Conservation (phyloP, 2,113 vertebrate genomes). For the Periophthalmus modestus region DNA sequence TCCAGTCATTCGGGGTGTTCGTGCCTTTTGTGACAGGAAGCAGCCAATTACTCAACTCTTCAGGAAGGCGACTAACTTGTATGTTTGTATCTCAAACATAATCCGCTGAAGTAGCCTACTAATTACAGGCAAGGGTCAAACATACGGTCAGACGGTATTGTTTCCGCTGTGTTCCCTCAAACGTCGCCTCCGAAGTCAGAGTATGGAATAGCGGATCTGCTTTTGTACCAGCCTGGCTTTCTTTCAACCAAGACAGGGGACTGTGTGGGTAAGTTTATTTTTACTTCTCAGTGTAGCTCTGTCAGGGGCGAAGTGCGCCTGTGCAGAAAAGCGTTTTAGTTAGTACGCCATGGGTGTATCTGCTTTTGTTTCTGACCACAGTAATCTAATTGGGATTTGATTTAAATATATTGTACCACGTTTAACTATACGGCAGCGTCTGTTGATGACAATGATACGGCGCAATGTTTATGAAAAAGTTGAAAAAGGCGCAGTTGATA, state of each 20-base stretch:
- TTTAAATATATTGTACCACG: neutral
- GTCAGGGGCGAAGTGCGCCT: slow-evolving; percentile 71
- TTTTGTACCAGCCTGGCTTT: neutral
- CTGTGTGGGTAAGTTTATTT: slow-evolving; percentile 75
- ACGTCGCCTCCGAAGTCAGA: slow-evolving; percentile 48
- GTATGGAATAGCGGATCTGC: slow-evolving; percentile 7
- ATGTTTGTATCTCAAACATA: slow-evolving; percentile 59
- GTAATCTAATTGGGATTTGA: neutral
- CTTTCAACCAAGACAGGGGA: slow-evolving; percentile 8
- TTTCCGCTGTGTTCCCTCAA: slow-evolving; percentile 44
- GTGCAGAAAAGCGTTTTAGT: slow-evolving; percentile 68
- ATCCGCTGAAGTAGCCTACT: slow-evolving; percentile 57
- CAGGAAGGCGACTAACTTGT: slow-evolving; percentile 63
- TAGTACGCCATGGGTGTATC: slow-evolving; percentile 68
- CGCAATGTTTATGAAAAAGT: neutral
- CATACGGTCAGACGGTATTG: slow-evolving; percentile 61
- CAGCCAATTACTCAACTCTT: slow-evolving; percentile 48
- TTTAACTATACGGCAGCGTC: neutral
- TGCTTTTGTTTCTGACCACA: slow-evolving; percentile 51
- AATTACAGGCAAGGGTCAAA: slow-evolving; percentile 69
- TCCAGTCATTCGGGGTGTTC: slow-evolving; percentile 27
- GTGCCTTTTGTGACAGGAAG: neutral
- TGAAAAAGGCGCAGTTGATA: neutral
- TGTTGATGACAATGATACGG: neutral
- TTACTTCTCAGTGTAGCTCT: slow-evolving; percentile 70